phyloP scores from a whole-genome alignment of 2,797 vertebrate species.

The Hapalemur alaotrensis region DNA sequence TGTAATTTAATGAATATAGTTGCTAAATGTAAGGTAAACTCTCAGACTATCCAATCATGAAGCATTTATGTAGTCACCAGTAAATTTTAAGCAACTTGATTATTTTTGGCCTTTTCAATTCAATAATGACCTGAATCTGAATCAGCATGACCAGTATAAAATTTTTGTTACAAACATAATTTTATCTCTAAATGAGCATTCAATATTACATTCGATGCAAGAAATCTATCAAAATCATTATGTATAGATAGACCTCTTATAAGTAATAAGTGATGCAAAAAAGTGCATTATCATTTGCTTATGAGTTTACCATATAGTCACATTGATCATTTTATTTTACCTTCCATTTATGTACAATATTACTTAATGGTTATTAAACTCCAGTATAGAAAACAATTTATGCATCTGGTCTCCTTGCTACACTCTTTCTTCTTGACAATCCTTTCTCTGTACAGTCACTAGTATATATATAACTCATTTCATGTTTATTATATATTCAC shows the following conservation, averaged over 20 bases:
- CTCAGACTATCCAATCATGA: not conserved
- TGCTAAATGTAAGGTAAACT: not conserved
- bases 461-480: not conserved
- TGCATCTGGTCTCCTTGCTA: not conserved
- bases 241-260: not conserved
- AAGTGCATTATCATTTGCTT: not conserved
- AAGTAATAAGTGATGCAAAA: not conserved
- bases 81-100: not conserved
- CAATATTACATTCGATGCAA: not conserved
- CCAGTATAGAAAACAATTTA: not conserved
- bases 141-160: not conserved
- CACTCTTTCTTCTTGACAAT: not conserved
- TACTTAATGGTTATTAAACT: not conserved
- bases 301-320: not conserved
- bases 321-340: not conserved
- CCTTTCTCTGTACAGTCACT: not conserved
- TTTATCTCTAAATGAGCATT: not conserved
- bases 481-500: not conserved
- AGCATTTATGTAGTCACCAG: not conserved
- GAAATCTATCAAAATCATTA: not conserved
- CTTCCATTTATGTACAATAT: not conserved
- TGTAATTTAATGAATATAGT: not conserved
- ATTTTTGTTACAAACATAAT: not conserved
- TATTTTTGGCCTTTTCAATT: not conserved
- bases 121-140: not conserved